These are phyloP conservation scores for Cotesia vestalis DNA, from an alignment of 1,140 invertebrate species.

Conservation along the genomic window DNA sequence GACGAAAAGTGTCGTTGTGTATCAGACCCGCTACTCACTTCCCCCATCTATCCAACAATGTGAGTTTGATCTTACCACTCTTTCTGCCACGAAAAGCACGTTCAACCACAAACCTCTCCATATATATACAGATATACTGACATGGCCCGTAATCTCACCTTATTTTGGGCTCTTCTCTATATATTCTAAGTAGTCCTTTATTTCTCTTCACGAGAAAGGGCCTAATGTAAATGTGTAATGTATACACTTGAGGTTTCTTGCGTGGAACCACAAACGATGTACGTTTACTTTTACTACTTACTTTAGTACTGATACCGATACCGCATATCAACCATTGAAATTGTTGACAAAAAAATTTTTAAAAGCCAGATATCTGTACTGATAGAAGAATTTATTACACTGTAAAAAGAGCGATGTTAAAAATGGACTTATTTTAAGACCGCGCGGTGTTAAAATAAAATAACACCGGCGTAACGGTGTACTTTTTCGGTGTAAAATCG, in stretches of 20 bases:
- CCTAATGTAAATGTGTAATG: neutral
- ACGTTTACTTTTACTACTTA: neutral
- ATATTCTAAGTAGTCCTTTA: slow-evolving; percentile 20
- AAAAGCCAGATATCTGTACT: no score
- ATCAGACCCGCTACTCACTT: slow-evolving; percentile 40
- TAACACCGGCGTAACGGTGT: no score
- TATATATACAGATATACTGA: neutral
- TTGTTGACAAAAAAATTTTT: no score
- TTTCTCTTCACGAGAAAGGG: neutral
- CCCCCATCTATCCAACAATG: slow-evolving; percentile 42
- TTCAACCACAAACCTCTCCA: slow-evolving; percentile 14
- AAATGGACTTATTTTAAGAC: no score
- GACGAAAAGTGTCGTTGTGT: slow-evolving; percentile 33
- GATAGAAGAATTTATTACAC: no score
- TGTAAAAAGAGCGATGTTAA: no score
- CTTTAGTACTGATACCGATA: neutral
- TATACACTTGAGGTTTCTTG: slow-evolving; percentile 7
- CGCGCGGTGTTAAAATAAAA: no score
- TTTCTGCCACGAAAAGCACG: slow-evolving; percentile 17
- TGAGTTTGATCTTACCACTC: slow-evolving; percentile 39
- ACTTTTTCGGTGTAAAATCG: no score
- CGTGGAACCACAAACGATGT: slow-evolving; percentile 11
- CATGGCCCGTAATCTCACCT: no score
- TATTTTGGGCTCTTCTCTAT: neutral
- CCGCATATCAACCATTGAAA: neutral